Percentiles rank a stretch among this genome's conserved stretches.
Conservation (phyloP, 2,888 invertebrate genomes). For the Sarcophaga variegata region DNA sequence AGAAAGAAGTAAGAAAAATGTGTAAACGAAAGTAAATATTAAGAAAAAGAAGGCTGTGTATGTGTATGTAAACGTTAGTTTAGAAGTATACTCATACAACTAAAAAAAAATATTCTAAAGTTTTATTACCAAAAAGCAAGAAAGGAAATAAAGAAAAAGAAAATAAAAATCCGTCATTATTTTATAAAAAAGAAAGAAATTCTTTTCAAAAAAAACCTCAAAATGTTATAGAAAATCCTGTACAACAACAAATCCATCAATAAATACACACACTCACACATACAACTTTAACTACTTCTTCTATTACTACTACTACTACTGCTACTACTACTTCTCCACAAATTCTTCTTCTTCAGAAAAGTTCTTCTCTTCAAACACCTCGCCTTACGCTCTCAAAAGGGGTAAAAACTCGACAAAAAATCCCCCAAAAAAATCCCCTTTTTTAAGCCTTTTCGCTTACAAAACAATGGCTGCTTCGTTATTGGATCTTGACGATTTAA, state of each 20-base stretch:
- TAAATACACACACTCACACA: neutral
- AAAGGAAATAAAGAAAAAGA: no score
- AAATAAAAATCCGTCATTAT: no score
- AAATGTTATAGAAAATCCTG: no score
- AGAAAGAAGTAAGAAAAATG: neutral
- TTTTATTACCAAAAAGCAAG: neutral
- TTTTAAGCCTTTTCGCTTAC: no score
- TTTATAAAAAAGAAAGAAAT: no score
- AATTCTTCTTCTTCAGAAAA: no score
- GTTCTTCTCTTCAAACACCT: neutral
- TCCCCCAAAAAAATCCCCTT: no score
- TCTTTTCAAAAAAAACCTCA: no score
- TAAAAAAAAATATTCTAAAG: neutral
- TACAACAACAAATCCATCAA: neutral
- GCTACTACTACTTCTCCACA: neutral
- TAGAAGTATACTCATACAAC: no score
- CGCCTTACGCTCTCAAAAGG: neutral
- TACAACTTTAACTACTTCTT: neutral
- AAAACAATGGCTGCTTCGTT: constrained; percentile 71
- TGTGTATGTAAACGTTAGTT: no score
- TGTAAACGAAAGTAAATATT: neutral
- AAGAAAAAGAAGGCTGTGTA: neutral
- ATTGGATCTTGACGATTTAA: constrained; percentile 72
- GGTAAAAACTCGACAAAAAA: no score
- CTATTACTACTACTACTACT: neutral